Evolutionary conservation across 2,113 vertebrate species (phyloP).

Genomic region (Noctilio leporinus): DNA sequence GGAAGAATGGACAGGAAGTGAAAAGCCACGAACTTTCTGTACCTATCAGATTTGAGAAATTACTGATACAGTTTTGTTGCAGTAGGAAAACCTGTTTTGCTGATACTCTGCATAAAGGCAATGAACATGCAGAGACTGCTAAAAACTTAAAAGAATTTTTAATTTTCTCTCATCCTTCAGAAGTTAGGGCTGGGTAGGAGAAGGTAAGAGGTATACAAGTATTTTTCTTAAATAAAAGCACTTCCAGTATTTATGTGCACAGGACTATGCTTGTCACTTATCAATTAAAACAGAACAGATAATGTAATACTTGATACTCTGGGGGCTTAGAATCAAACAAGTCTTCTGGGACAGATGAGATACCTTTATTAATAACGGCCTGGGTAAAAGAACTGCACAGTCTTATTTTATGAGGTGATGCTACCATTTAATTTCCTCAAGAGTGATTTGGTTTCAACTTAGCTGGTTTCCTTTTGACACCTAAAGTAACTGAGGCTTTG

Average conservation of each 20-base stretch:
- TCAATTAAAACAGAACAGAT: background rate
- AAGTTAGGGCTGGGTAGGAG: background rate
- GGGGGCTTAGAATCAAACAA: background rate
- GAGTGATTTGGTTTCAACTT: background rate
- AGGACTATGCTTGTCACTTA: background rate
- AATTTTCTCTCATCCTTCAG: background rate
- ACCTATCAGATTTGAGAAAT: slow-evolving; percentile 60
- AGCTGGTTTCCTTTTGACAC: background rate
- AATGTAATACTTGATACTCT: background rate
- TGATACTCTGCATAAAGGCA: slow-evolving; percentile 31
- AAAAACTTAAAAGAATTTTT: background rate
- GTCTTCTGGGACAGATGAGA: background rate
- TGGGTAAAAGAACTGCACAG: background rate
- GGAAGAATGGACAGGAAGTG: slow-evolving; percentile 64
- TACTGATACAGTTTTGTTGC: background rate
- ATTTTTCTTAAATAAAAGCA: background rate
- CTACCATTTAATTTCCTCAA: background rate
- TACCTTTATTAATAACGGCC: background rate
- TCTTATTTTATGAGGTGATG: background rate
- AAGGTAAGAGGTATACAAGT: background rate
- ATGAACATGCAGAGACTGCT: slow-evolving; percentile 14
- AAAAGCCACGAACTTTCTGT: slow-evolving; percentile 38
- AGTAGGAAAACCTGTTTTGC: slow-evolving; percentile 32
- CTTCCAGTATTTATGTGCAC: background rate
- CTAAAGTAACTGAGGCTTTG: background rate